Evolutionary conservation across 2,113 vertebrate genomes (phyloP).

Genomic region (Petroica traversi): DNA sequence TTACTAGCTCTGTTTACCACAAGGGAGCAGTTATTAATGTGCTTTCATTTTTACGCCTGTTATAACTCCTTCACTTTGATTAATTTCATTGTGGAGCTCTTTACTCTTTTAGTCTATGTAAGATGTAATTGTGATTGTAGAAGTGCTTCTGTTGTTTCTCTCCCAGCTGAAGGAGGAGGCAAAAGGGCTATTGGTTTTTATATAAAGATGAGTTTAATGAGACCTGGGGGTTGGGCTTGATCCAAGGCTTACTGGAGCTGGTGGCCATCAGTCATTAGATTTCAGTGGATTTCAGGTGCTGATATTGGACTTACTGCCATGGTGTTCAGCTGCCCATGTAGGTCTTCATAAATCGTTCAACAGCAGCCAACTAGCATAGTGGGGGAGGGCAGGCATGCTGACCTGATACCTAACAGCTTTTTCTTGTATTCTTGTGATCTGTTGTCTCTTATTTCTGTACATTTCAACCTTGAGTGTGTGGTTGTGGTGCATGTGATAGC

Average conservation of each 20-base stretch:
- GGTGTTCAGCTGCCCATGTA: neutral
- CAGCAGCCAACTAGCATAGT: neutral
- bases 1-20: conserved; percentile 38
- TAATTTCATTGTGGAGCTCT: conserved; percentile 47
- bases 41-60: conserved; percentile 46
- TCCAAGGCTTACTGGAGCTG: neutral
- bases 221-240: neutral
- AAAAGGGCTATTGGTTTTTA: conserved; percentile 25
- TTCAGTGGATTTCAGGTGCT: neutral
- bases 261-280: neutral
- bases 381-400: neutral
- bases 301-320: neutral
- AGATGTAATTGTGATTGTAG: conserved; percentile 9
- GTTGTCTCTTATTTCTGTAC: neutral
- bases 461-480: neutral
- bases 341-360: neutral
- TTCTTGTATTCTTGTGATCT: neutral
- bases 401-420: neutral
- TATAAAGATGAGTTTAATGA: conserved; percentile 42
- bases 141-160: neutral
- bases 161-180: neutral
- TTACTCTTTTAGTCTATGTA: neutral
- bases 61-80: conserved; percentile 62
- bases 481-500: accelerated
- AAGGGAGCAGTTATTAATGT: conserved; percentile 44